These are phyloP conservation scores for Hesperia comma DNA, from an alignment of 2,888 invertebrate genomes.

Conservation along the genomic window DNA sequence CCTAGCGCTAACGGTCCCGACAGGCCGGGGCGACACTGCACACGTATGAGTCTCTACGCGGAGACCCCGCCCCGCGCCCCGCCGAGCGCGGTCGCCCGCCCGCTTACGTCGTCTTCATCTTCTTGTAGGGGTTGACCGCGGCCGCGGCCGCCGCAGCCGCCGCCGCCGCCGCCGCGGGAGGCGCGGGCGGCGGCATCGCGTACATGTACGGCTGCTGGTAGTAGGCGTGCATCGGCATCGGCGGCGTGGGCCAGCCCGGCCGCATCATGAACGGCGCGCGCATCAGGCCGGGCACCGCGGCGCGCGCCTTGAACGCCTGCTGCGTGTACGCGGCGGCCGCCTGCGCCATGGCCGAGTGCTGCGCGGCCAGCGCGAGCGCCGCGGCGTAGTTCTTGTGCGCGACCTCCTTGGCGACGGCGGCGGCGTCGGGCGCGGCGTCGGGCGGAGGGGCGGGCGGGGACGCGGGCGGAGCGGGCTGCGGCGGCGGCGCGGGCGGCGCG, in stretches of 20 bases:
- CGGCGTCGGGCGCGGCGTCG: conserved; percentile 81
- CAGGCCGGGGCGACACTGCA: conserved; percentile 78
- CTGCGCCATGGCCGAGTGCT: conserved; percentile 71
- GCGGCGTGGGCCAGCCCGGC: conserved; percentile 76
- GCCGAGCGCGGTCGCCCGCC: conserved; percentile 63
- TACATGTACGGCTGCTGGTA: conserved; percentile 81
- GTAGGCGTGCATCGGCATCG: conserved; percentile 76
- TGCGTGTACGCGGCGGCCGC: conserved; percentile 76
- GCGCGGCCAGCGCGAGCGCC: conserved; percentile 81
- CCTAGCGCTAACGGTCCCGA: conserved; percentile 75
- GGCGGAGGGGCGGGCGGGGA: conserved; percentile 48
- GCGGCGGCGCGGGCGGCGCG: conserved; percentile 52
- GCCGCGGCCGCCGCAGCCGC: conserved; percentile 73
- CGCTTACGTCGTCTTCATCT: conserved; percentile 93
- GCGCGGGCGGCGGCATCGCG: conserved; percentile 79
- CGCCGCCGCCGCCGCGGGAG: conserved; percentile 69
- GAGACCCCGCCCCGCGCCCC: conserved; percentile 81
- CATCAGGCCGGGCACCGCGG: conserved; percentile 78
- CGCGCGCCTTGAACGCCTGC: conserved; percentile 89
- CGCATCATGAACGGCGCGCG: conserved; percentile 76
- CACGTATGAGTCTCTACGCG: conserved; percentile 81
- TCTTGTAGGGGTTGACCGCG: conserved; percentile 92
- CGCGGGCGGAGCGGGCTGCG: conserved; percentile 53
- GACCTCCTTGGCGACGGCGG: conserved; percentile 90
- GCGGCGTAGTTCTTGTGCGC: conserved; percentile 93